Base-by-base conservation (phyloP, 2,113 vertebrate species). In the Hippolais icterina region DNA sequence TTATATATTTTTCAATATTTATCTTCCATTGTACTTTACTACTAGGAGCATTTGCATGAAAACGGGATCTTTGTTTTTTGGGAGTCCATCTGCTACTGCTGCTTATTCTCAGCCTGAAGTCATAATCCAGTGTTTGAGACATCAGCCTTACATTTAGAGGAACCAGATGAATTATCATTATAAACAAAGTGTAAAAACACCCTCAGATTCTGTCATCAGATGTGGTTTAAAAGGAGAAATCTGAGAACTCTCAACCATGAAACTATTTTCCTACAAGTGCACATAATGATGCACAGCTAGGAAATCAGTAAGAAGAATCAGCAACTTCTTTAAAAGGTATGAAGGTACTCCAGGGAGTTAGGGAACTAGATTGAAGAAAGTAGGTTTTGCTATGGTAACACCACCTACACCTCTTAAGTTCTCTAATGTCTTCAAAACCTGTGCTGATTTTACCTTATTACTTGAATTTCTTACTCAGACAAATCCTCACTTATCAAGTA, bases 81-180 rank as follows among this genome's bases (percentile, higher is more conserved):
- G 84, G 82, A 93, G 59, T 88, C 96, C 97, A 98, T 97, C 97
- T 98, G 96, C 93, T 98, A 46, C 42, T 64, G 50, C 60, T 96
- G 68, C 70, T 97, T 97, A 78, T 94, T 97, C 93, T 94, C 76
- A 96, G 81, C 92, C 80, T 53, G 42, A 94, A 97, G 92, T 95
- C 87, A 95, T 89, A 95, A 96, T 82, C 35, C 37, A 42, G 42
- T 49, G 42, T 91, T 93, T 7, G 44, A 96, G 94, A 95, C 81
- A 96, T 95, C 95, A 97, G 92, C 80, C 49, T 88, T 80, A 94
- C 78, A 83, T 94, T 97, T 84, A 96, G 90, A 95, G 75, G 60
- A 97, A 96, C 68, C 37, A 96, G 95, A 90, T 60, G 46, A 97
- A 89, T 75, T 97, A 60, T 83, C 74, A 94, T 89, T 84, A 96